Evolutionary conservation across 2,888 invertebrate genomes (phyloP).

Genomic region (Gibbula magus): DNA sequence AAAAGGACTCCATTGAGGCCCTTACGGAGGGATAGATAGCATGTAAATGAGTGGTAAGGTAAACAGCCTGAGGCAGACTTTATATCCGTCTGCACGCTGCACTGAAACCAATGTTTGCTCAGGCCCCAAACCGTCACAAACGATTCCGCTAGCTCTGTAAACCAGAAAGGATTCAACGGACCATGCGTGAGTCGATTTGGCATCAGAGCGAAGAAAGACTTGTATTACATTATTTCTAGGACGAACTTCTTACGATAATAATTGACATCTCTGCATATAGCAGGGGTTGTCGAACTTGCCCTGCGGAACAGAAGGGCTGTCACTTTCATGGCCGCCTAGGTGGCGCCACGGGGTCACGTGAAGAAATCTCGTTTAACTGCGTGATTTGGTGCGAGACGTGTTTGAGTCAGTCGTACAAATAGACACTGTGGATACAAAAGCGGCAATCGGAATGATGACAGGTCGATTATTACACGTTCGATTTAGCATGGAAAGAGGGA

Average conservation of each 20-base stretch:
- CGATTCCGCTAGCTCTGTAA: neutral
- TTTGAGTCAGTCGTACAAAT: neutral
- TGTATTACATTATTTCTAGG: no score
- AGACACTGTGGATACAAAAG: neutral
- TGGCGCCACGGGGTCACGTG: conserved; percentile 1
- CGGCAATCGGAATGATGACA: neutral
- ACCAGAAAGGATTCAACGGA: neutral
- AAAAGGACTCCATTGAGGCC: neutral
- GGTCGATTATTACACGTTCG: conserved; percentile 3
- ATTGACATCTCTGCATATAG: neutral
- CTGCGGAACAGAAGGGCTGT: neutral
- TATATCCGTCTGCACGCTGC: no score
- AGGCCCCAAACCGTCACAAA: no score
- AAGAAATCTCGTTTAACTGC: neutral
- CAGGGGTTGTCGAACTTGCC: neutral
- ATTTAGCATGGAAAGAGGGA: neutral
- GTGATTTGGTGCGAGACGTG: neutral
- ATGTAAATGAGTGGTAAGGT: neutral
- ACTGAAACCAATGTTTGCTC: no score
- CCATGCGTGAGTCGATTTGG: neutral
- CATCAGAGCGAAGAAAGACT: no score
- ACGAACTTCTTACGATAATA: neutral
- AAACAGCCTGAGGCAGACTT: neutral
- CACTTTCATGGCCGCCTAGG: neutral
- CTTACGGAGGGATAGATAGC: neutral